Evolutionary conservation across 2,797 vertebrate species (phyloP), one percentile per base, ranked within the genome.

Genomic region (Hylomyscus alleni): DNA sequence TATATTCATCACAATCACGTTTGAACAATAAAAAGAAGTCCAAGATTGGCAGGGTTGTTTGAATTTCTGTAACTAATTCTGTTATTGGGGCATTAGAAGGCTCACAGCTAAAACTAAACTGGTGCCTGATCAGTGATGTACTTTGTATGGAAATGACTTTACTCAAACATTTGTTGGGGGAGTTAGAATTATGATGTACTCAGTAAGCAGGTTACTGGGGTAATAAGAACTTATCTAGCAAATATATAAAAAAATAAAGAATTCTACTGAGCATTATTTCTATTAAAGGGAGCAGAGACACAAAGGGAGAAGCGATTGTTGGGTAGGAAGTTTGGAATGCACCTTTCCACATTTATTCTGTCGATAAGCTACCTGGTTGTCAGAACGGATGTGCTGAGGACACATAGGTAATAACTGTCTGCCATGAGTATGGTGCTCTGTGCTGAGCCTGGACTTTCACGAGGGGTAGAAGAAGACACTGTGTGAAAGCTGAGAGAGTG

Each of bases 51-150:
- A n/a, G 76, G 7, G 62, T 12, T 84, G 26, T 14, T 26, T 86
- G 15, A 65, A 11, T 22, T 44, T 91, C 88, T 77, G 22, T 20
- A 56, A 76, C 24, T 89, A 44, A 93, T 85, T 86, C 77, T 94
- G 60, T 12, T 52, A 19, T 14, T 40, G 24, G 14, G 6, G 14
- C 7, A 40, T 76, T 31, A 89, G 69, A 65, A 52, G 34, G 67
- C 29, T 84, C 40, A 65, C 3, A 50, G 29, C 20, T 58, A 54
- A 93, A 83, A 44, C 9, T 11, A 44, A 4, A 40, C 14, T 76
- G 37, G 82, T 52, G 10, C 40, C 34, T 34, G 8, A 31, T 92
- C 22, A 47, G 31, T 2, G 34, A 19, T 31, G 1, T 40, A 22
- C 29, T 12, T 52, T 58, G 13, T 22, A 56, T 92, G 37, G 3